Conservation (phyloP, 1,140 invertebrate genomes). For the Anoplolepis gracilipes region DNA sequence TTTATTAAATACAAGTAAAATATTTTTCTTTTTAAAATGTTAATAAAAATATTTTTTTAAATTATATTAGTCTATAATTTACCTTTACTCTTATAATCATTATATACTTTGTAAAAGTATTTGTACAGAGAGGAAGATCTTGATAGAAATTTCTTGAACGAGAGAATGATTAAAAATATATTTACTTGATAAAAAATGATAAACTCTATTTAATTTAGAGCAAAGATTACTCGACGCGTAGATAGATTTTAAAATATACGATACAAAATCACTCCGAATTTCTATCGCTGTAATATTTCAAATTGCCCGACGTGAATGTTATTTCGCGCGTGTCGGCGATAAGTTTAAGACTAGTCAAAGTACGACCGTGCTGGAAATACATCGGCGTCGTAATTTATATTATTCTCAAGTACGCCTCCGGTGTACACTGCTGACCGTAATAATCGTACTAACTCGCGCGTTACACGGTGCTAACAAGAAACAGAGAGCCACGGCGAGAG, state of each 20-base stretch:
- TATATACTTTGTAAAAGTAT: too few relatives aligned
- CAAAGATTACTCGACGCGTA: background rate
- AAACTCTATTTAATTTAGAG: background rate
- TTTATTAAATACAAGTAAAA: background rate
- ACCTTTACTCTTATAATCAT: too few relatives aligned
- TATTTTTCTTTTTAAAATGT: background rate
- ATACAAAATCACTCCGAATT: slow-evolving; percentile 20
- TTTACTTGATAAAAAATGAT: background rate
- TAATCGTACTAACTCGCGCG: slow-evolving; percentile 60
- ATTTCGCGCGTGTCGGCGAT: slow-evolving; percentile 49
- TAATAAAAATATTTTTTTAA: background rate
- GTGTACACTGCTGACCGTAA: slow-evolving; percentile 54
- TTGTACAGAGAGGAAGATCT: slow-evolving; percentile 2
- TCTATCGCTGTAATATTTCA: slow-evolving; percentile 14
- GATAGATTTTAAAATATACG: background rate
- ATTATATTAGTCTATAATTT: too few relatives aligned
- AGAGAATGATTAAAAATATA: slow-evolving; percentile 1
- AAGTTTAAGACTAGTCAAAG: slow-evolving; percentile 56
- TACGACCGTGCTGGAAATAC: slow-evolving; percentile 45
- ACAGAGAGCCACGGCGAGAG: slow-evolving; percentile 39
- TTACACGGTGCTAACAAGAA: slow-evolving; percentile 62
- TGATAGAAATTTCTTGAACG: background rate
- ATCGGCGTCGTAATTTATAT: slow-evolving; percentile 55
- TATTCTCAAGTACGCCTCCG: slow-evolving; percentile 55
- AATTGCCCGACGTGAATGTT: slow-evolving; percentile 32